Conservation (phyloP, 2,797 vertebrate species). For the Mormyrus proboscirostris region DNA sequence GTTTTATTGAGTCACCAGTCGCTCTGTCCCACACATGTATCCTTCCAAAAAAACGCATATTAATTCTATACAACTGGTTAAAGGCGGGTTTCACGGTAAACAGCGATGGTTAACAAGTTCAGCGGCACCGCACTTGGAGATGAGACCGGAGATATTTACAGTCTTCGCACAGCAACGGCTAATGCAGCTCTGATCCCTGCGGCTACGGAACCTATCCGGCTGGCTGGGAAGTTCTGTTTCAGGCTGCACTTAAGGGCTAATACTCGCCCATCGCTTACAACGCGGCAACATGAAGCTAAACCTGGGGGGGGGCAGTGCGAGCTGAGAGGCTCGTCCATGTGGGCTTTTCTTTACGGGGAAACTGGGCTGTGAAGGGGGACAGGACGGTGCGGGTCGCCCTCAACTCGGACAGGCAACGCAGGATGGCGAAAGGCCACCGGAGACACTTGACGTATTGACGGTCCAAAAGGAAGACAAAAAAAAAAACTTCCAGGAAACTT, state of each 20-base stretch:
- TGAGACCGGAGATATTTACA: not conserved
- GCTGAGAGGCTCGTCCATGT: not conserved
- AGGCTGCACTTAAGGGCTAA: not conserved
- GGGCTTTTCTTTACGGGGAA: not conserved
- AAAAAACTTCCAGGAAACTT: conserved; percentile 16
- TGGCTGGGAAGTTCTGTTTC: not conserved
- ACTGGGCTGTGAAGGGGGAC: not conserved
- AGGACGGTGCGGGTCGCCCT: not conserved
- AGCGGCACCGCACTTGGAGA: not conserved
- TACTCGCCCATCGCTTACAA: not conserved
- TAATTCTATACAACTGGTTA: not conserved
- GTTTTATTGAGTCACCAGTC: not conserved
- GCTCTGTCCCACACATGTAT: not conserved
- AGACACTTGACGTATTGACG: not conserved
- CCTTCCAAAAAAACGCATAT: not conserved
- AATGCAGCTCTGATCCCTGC: not conserved
- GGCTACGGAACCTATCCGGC: not conserved
- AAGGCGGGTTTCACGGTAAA: not conserved
- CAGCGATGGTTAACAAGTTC: not conserved
- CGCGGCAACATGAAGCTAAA: not conserved
- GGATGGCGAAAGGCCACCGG: not conserved
- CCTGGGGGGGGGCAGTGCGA: not conserved
- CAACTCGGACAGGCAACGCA: not conserved
- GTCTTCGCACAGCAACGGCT: not conserved
- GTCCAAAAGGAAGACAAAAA: not conserved